These are phyloP conservation scores for Vulpes lagopus DNA, from an alignment of 2,113 vertebrate genomes.

Conservation along the genomic window DNA sequence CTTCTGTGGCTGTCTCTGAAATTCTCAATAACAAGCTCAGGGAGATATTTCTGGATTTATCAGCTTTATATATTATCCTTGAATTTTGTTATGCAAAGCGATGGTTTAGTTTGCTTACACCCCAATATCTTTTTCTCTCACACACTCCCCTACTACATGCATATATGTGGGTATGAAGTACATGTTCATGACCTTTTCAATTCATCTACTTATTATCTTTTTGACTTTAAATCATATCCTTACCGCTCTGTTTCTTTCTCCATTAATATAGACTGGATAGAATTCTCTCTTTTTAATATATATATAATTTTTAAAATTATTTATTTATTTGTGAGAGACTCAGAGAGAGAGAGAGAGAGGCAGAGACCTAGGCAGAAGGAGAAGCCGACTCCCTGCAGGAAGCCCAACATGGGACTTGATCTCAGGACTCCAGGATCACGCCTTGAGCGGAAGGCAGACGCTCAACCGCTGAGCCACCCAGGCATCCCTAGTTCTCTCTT, in stretches of 20 bases:
- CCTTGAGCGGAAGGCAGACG: too few relatives aligned
- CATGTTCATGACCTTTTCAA: not conserved
- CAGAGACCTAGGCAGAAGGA: too few relatives aligned
- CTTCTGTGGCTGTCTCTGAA: not conserved
- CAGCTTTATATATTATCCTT: not conserved
- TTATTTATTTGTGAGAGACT: too few relatives aligned
- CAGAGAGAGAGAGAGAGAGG: too few relatives aligned
- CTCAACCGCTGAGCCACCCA: too few relatives aligned
- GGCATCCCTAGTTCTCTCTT: not conserved
- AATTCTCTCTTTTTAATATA: not conserved
- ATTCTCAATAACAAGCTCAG: not conserved
- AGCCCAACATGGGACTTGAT: too few relatives aligned
- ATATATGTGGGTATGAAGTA: not conserved
- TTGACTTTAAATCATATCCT: not conserved
- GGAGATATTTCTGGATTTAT: not conserved
- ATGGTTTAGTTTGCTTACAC: not conserved
- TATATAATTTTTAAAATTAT: too few relatives aligned
- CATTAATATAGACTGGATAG: not conserved
- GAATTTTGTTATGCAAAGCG: not conserved
- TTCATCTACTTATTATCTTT: not conserved
- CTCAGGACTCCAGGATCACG: too few relatives aligned
- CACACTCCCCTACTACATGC: not conserved
- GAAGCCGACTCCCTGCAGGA: too few relatives aligned
- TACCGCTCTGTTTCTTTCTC: not conserved
- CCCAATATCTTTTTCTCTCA: not conserved